Percentiles rank a stretch among this genome's conserved stretches.
Evolutionary conservation across 37 sponge, comb jelly and placozoan genomes (phyloP).

Genomic region (Eunapius fragilis): DNA sequence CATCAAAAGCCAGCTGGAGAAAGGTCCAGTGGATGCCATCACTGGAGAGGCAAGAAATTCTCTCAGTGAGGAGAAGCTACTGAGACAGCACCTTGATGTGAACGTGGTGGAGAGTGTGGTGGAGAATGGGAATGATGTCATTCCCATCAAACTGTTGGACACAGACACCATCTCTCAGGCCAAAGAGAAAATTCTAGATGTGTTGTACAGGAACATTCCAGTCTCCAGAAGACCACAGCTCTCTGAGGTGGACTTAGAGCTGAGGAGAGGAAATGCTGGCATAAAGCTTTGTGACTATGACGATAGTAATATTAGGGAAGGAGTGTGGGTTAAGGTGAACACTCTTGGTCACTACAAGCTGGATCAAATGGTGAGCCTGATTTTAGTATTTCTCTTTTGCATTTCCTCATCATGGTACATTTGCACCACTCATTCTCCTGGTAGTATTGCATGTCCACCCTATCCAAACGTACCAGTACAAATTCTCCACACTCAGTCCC

Average conservation of each 20-base stretch:
- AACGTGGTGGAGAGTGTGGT: constrained; percentile 83
- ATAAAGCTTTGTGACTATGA: constrained; percentile 80
- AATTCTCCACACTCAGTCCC: too few species aligned
- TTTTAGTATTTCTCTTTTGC: too few species aligned
- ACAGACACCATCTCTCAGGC: constrained; percentile 97
- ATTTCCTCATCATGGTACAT: too few species aligned
- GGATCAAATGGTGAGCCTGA: constrained; percentile 66
- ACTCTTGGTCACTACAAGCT: constrained; percentile 92
- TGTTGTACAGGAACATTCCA: constrained; percentile 61
- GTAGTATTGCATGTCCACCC: too few species aligned
- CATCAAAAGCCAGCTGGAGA: constrained; percentile 93
- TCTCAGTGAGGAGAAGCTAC: constrained; percentile 91
- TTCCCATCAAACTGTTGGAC: constrained; percentile 86
- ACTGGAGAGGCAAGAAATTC: constrained; percentile 90
- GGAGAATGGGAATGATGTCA: constrained; percentile 45
- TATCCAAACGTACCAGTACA: too few species aligned
- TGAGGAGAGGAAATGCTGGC: constrained; percentile 28
- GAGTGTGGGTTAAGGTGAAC: constrained; percentile 90
- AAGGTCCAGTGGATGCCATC: constrained; percentile 95
- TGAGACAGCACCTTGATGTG: constrained; percentile 80
- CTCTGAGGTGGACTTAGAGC: constrained; percentile 67
- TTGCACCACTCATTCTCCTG: too few species aligned
- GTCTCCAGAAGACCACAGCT: constrained; percentile 67
- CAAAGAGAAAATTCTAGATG: constrained; percentile 94
- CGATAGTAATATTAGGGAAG: constrained; percentile 67